A percentile compares a stretch with the other conserved stretches of the same genome.
Conservation (phyloP, 2,113 vertebrate genomes). For the Holacanthus passer region DNA sequence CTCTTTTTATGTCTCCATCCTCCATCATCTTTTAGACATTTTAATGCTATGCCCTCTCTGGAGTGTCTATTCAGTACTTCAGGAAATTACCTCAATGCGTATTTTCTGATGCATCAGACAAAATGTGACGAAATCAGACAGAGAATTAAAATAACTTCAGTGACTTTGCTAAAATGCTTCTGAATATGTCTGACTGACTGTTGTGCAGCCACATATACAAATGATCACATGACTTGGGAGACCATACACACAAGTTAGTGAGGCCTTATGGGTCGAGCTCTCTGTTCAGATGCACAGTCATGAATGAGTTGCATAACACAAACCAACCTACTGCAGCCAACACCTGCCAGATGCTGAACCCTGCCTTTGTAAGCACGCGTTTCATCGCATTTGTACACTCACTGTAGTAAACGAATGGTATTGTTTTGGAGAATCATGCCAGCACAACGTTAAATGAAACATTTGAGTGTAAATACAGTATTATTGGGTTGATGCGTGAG, state of each 20-base stretch:
- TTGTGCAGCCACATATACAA: background rate
- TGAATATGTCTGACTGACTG: background rate
- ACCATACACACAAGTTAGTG: background rate
- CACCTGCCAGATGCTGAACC: background rate
- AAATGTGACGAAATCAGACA: background rate
- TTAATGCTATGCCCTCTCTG: constrained; percentile 50
- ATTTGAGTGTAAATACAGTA: background rate
- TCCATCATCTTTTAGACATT: constrained; percentile 61
- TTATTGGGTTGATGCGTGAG: background rate
- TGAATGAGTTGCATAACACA: background rate
- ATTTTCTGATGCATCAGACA: constrained; percentile 29
- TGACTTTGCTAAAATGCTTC: background rate
- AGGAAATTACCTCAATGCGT: constrained; percentile 47
- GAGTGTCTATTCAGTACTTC: constrained; percentile 19
- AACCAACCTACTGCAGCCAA: background rate
- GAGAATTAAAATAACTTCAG: background rate
- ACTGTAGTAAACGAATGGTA: background rate
- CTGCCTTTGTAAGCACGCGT: background rate
- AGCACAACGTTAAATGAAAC: background rate
- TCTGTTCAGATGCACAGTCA: background rate
- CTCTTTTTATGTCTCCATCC: constrained; percentile 54
- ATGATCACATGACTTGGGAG: background rate
- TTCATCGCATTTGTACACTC: background rate
- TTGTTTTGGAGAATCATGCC: background rate
- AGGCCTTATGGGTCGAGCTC: background rate